phyloP scores from a whole-genome alignment of 2,113 vertebrate genomes.

The Myotis yumanensis region DNA sequence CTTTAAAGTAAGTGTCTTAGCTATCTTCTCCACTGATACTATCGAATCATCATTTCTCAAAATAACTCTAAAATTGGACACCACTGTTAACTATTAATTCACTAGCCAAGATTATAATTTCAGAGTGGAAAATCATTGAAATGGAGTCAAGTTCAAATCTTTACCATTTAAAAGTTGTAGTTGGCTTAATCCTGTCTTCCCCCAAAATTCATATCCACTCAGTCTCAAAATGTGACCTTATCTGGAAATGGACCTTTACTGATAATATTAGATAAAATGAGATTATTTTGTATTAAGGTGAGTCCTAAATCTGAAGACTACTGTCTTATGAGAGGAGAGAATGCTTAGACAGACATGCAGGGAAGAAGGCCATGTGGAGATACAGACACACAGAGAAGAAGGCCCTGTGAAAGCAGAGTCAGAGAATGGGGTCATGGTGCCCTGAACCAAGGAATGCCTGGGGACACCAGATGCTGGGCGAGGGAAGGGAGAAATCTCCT shows the following conservation, averaged over 20 bases:
- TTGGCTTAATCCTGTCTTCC: neutral
- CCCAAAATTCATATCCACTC: neutral
- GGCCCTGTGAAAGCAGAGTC: neutral
- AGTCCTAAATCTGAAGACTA: neutral
- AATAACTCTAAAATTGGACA: slow-evolving; percentile 40
- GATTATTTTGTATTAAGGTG: neutral
- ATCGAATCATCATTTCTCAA: slow-evolving; percentile 27
- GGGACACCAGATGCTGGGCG: neutral
- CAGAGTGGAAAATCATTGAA: neutral
- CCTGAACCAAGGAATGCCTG: neutral
- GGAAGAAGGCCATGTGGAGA: neutral
- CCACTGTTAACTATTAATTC: slow-evolving; percentile 6
- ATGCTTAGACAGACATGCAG: neutral
- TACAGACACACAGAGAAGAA: neutral
- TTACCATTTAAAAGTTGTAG: neutral
- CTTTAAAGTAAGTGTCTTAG: neutral
- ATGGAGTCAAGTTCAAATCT: neutral
- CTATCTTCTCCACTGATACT: neutral
- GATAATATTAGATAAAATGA: slow-evolving; percentile 12
- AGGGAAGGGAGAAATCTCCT: neutral
- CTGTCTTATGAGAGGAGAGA: neutral
- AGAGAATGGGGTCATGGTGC: neutral
- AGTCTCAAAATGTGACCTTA: neutral
- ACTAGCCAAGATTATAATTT: neutral
- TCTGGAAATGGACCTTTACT: neutral